Base-by-base conservation (phyloP, 2,113 vertebrate species). In the Rhabdornis inornatus region DNA sequence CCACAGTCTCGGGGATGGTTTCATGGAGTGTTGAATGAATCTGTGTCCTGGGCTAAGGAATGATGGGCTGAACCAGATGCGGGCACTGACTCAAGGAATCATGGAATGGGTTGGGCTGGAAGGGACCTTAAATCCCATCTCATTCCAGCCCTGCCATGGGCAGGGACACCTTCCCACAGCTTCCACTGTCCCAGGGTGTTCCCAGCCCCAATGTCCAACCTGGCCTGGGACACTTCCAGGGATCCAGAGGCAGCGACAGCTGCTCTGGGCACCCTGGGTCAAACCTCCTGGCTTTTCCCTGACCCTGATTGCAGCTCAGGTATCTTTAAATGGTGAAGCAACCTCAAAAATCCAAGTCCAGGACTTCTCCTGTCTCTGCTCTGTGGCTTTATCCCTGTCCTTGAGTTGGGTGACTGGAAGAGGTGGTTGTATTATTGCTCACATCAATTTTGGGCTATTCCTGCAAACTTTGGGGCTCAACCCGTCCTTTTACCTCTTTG, bases 261-360 rank as follows among this genome's bases (percentile, higher is more conserved):
- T 44, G 0, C 68, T 65, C 77, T 81, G 60, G 33, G 37, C 44
- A 28, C 0, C 8, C 22, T 10, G 25, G 5, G 1, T 37, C 0
- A 2, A 76, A 6, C 15, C 50, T 80, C 22, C 22, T 33, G 39
- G 24, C 45, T 59, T 75, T 84, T 45, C 25, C 28, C 50, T 31
- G n/a, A 5, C 17, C 5, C 35, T 31, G 8, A 72, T 74, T 83
- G 72, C 25, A 31, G 28, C 33, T 74, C 23, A 28, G n/a, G 6
- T 45, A 6, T n/a, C 23, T 68, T 53, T 33, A 68, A 76, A 47
- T 15, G 30, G 16, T 56, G 64, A 83, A 91, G 16, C 40, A 91
- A 11, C 49, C 44, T 30, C 66, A 35, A 33, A 70, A 90, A 55
- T 2, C 19, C 47, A 42, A 16, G 6, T 23, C 15, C 23, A 28